Percentiles rank a stretch among this genome's conserved stretches.
Evolutionary conservation across 2,113 vertebrate genomes (phyloP).

Genomic region (Blennius ocellaris): DNA sequence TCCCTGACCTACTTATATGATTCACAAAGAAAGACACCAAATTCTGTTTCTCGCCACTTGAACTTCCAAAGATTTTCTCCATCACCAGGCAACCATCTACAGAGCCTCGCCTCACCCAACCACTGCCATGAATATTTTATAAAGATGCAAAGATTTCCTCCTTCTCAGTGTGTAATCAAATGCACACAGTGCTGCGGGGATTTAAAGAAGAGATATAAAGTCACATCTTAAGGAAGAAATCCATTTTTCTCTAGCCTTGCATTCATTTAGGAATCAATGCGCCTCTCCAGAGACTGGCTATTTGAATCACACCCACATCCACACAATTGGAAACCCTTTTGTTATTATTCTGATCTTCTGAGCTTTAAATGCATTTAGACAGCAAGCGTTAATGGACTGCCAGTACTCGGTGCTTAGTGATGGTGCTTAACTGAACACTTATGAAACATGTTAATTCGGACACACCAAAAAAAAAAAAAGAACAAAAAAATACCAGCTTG

Average conservation of each 20-base stretch:
- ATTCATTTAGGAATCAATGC: conserved; percentile 86
- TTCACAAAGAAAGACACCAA: conserved; percentile 60
- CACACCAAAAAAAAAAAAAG: no score
- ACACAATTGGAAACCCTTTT: conserved; percentile 61
- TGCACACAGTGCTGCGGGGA: conserved; percentile 79
- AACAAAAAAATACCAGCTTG: conserved; percentile 21
- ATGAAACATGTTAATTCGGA: conserved; percentile 60
- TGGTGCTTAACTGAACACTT: conserved; percentile 49
- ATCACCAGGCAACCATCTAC: conserved; percentile 71
- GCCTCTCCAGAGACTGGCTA: conserved; percentile 72
- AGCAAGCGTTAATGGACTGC: conserved; percentile 66
- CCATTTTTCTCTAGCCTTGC: conserved; percentile 80
- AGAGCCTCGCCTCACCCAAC: conserved; percentile 74
- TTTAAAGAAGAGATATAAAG: conserved; percentile 82
- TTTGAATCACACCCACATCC: conserved; percentile 47
- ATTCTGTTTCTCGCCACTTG: conserved; percentile 54
- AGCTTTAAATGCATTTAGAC: conserved; percentile 75
- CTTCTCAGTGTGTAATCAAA: conserved; percentile 83
- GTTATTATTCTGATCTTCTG: conserved; percentile 71
- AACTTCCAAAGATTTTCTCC: conserved; percentile 69
- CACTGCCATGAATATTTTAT: conserved; percentile 85
- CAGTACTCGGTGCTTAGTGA: conserved; percentile 62
- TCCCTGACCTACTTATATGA: conserved; percentile 61
- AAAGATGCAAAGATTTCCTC: conserved; percentile 84
- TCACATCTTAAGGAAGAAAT: conserved; percentile 80